A percentile compares a stretch with the other conserved stretches of the same genome.
Conservation (phyloP, 2,888 invertebrate genomes). For the Noctua janthina region DNA sequence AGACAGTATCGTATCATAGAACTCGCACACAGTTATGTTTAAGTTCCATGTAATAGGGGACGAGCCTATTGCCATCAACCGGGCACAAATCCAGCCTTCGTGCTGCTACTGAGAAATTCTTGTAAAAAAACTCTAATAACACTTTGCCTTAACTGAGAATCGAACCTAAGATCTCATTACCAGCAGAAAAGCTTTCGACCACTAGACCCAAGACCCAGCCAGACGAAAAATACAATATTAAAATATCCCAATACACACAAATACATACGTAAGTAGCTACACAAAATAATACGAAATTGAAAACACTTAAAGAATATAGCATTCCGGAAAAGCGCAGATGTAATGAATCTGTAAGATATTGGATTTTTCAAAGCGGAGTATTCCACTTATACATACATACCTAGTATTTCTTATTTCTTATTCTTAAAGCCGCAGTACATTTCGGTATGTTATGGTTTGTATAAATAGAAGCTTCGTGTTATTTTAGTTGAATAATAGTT, state of each 20-base stretch:
- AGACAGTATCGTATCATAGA: background rate
- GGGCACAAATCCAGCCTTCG: background rate
- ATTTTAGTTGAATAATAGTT: background rate
- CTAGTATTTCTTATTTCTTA: background rate
- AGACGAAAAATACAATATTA: background rate
- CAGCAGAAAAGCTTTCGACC: background rate
- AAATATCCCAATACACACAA: background rate
- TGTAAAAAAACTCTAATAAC: background rate
- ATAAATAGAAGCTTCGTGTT: background rate
- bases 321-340: constrained; percentile 35
- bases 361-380: constrained; percentile 24
- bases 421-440: background rate
- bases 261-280: background rate
- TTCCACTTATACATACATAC: background rate
- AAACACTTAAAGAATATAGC: constrained; percentile 42
- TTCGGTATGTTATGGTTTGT: background rate
- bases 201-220: background rate
- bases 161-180: background rate
- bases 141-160: background rate
- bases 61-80: background rate
- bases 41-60: no score
- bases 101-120: background rate
- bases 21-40: background rate
- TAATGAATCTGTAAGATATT: constrained; percentile 54
- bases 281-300: constrained; percentile 33